Evolutionary conservation across 2,888 invertebrate species (phyloP), one percentile per base, ranked within the genome.

Genomic region (Catonia carolina): DNA sequence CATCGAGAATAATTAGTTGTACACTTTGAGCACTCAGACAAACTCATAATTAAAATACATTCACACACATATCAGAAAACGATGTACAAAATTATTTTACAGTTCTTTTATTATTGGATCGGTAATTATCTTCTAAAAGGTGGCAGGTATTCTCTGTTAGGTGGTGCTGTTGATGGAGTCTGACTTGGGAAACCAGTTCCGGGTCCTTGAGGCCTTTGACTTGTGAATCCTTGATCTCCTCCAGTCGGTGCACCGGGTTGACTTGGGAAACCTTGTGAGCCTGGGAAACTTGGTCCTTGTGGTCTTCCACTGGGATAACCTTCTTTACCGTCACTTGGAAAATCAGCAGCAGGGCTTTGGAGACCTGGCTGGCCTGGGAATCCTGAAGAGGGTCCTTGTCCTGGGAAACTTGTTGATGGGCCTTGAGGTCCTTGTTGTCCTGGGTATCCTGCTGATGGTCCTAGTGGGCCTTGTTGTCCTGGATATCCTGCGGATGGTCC

Each of bases 81-180:
- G 27, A 27, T 27, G 4, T 27, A 27, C 27, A 14, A 23, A 23
- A 10, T 23, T 18, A 18, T 45, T 23, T 42, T 14, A 18, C 20
- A 12, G 20, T 18, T 10, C 17, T 5, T 14, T 18, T 12, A 4
- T 2, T 6, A 3, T 23, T 20, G 2, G 22, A 6, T 22, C n/a
- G n/a, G n/a, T 5, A 45, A 45, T 51, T 63, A 66, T 59, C 65
- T 64, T 53, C 61, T 61, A 55, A 62, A 67, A 5, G 88, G 87
- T 58, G 89, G 89, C 65, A 89, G 75, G 71, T 89, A 89, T 74
- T 86, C 86, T 73, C 88, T 80, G 69, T 84, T 67, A 7, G 69
- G 69, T 49, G 59, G 60, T 12, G 66, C 63, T 0, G 67, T 65
- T 45, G 67, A 61, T 42, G 70, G 66, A 14, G 67, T 62, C 39